These are phyloP conservation scores for Rhabdomys pumilio DNA, from an alignment of 2,797 vertebrate genomes.

Conservation along the genomic window DNA sequence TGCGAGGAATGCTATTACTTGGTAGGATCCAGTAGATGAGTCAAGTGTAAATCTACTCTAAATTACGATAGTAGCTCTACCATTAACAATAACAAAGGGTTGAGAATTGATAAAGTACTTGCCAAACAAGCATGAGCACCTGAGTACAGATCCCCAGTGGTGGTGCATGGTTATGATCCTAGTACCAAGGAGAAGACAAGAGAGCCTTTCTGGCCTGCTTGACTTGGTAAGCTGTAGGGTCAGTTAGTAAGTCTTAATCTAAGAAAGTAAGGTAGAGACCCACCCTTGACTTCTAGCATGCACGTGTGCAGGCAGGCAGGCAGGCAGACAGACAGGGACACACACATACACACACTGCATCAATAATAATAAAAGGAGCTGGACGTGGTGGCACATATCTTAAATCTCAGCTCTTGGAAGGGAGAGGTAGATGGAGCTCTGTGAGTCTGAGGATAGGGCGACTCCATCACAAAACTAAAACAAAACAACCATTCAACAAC, in stretches of 20 bases:
- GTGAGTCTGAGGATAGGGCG: background rate
- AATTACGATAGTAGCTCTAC: conserved; percentile 47
- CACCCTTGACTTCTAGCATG: background rate
- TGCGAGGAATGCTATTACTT: conserved; percentile 14
- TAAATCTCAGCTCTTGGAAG: background rate
- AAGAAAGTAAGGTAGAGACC: background rate
- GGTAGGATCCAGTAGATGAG: background rate
- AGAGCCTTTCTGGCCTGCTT: background rate
- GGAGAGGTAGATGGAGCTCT: background rate
- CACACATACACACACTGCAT: background rate
- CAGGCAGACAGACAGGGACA: background rate
- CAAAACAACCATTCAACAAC: background rate
- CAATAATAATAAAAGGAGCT: background rate
- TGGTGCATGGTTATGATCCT: background rate
- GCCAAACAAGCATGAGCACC: background rate
- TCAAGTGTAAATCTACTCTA: background rate
- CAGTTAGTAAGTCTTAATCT: background rate
- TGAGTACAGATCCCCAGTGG: background rate
- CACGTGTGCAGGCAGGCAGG: background rate
- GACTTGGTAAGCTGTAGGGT: background rate
- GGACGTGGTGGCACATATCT: background rate
- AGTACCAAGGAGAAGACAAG: background rate
- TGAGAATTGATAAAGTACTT: background rate
- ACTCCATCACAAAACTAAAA: background rate
- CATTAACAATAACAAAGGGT: conserved; percentile 7